A percentile compares a stretch with the other conserved stretches of the same genome.
These are phyloP conservation scores for Meteorus cinctellus DNA, from an alignment of 2,888 invertebrate genomes.

Conservation along the genomic window DNA sequence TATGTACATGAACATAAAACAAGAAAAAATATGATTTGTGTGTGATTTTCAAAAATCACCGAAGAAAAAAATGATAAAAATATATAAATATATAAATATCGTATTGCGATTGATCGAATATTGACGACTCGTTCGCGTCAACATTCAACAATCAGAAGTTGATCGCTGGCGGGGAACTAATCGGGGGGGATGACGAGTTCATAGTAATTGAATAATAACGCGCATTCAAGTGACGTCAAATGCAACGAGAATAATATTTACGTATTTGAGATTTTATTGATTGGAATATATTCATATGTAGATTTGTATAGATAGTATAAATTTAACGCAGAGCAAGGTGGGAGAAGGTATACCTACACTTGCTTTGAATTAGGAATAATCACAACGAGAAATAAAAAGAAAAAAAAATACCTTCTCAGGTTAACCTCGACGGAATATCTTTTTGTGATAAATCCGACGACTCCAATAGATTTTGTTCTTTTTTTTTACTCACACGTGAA, in stretches of 20 bases:
- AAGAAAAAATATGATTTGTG: neutral
- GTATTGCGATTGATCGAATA: conserved; percentile 1
- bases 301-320: conserved; percentile 49
- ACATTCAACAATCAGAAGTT: conserved; percentile 17
- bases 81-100: conserved; percentile 46
- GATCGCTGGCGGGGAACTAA: neutral
- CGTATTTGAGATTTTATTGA: neutral
- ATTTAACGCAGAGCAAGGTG: conserved; percentile 65
- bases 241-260: conserved; percentile 22
- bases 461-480: conserved; percentile 65
- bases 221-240: conserved; percentile 25
- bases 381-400: conserved; percentile 21
- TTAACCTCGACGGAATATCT: conserved; percentile 59
- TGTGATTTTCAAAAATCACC: neutral
- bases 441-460: conserved; percentile 58
- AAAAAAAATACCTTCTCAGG: conserved; percentile 61
- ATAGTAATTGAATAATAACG: neutral
- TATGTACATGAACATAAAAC: conserved; percentile 63
- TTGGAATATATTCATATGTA: conserved; percentile 30
- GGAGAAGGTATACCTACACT: conserved; percentile 73
- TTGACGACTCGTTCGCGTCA: conserved; percentile 33
- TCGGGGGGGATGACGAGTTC: neutral
- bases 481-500: conserved; percentile 48
- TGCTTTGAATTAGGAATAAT: conserved; percentile 66
- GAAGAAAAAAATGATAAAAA: conserved; percentile 31